phyloP scores from a whole-genome alignment of 92 coral and sea anemone genomes.

The Epizoanthus illoricatus region DNA sequence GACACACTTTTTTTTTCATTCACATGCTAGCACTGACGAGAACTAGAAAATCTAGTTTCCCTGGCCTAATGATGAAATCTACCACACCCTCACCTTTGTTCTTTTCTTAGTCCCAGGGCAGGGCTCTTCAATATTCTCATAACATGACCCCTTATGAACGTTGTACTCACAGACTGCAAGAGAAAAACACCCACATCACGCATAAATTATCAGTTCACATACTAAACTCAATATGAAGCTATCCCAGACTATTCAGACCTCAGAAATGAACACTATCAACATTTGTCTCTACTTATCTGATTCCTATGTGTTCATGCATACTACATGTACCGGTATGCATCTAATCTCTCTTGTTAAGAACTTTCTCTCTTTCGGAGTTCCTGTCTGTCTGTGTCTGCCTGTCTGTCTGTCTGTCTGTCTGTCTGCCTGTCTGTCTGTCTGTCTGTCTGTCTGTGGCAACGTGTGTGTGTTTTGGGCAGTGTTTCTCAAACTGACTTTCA shows the following conservation, averaged over 20 bases:
- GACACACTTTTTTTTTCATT: too few species aligned
- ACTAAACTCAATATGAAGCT: too few species aligned
- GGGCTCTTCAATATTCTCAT: conserved; percentile 77
- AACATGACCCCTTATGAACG: conserved; percentile 89
- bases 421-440: background rate
- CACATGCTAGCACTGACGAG: too few species aligned
- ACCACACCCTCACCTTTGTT: conserved; percentile 52
- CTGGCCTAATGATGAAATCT: background rate
- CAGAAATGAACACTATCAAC: too few species aligned
- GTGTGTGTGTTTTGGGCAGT: background rate
- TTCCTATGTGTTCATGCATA: too few species aligned
- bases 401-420: background rate
- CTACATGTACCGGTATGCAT: too few species aligned
- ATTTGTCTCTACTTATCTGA: too few species aligned
- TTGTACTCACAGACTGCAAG: conserved; percentile 89
- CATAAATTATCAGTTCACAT: background rate
- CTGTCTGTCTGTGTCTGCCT: too few species aligned
- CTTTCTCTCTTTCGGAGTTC: too few species aligned
- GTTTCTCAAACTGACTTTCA: background rate
- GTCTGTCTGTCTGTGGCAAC: background rate
- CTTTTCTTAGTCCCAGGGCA: conserved; percentile 92
- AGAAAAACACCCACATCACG: background rate
- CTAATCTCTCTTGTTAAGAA: too few species aligned
- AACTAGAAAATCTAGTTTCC: background rate
- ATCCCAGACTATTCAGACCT: too few species aligned